Conservation (phyloP, 1,140 invertebrate species). For the Meloidogyne floridensis region DNA sequence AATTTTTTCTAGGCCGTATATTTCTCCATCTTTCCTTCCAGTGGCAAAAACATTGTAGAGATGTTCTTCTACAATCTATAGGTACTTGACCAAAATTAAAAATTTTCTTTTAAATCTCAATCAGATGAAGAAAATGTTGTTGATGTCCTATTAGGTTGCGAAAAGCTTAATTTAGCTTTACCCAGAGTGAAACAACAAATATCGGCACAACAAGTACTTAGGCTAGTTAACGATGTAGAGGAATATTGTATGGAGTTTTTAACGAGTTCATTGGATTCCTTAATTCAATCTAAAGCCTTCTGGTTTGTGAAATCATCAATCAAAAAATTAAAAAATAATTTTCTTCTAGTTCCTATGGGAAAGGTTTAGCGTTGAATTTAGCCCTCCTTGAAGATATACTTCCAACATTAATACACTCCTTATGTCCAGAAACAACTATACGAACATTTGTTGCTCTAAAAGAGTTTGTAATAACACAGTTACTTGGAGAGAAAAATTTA, state of each 20-base stretch:
- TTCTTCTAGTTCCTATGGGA: constrained; percentile 38
- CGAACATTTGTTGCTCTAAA: constrained; percentile 58
- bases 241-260: constrained; percentile 62
- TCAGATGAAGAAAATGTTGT: constrained; percentile 57
- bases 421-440: constrained; percentile 56
- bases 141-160: constrained; percentile 59
- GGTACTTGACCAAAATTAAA: too few relatives aligned
- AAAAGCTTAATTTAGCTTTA: constrained; percentile 57
- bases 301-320: background rate
- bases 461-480: constrained; percentile 32
- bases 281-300: constrained; percentile 58
- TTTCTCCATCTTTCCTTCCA: constrained; percentile 57
- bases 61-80: constrained; percentile 49
- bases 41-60: constrained; percentile 60
- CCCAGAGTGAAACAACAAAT: constrained; percentile 50
- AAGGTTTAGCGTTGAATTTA: constrained; percentile 61
- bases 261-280: constrained; percentile 48
- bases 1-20: constrained; percentile 36
- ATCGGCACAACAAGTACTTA: constrained; percentile 47
- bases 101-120: too few relatives aligned
- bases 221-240: constrained; percentile 51
- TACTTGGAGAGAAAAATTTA: background rate
- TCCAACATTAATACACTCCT: constrained; percentile 55
- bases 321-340: background rate
- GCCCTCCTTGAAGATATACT: constrained; percentile 58